Base-by-base conservation (phyloP, 2,888 invertebrate genomes). In the Meteorus colon region DNA sequence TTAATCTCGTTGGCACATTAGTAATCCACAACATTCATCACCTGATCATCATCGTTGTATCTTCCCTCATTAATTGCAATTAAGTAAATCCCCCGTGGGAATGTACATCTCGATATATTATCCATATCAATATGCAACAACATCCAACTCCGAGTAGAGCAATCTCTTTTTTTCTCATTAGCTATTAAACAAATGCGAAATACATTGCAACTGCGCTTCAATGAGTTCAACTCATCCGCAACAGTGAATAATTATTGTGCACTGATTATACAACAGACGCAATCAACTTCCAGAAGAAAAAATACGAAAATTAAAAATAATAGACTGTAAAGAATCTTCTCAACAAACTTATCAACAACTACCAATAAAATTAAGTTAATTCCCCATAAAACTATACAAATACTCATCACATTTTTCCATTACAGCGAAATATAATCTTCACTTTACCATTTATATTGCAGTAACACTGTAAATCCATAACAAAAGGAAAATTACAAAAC, bases 1-100 rank as follows among this genome's bases (percentile, higher is more conserved):
- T 88, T 88, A 88, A 88, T 88, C 86, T 87, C 83, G 86, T 85
- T 84, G 84, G 86, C 87, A 84, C 86, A 86, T 88, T 88, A 87
- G 86, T 88, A 87, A 87, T 86, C 86, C 83, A 85, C 85, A 85
- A 86, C 83, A 86, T 84, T 82, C 82, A 77, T 81, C 83, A 86
- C 84, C 86, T 82, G 80, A 60, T 79, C 84, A 83, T 82, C 82
- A 79, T 82, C 79, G 84, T 84, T 86, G 85, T 89, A 88, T 88
- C 87, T 88, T 84, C 83, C 80, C 87, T 88, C 89, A 88, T 89
- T 89, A 89, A 89, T 89, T 89, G 88, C 88, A 89, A 89, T 89
- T 89, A 89, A 87, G 86, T 86, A 86, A 87, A 88, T 48, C 16
- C 48, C 48, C 66, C 14, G 34, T 37, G 27, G 60, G 73, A 69